A percentile compares a stretch with the other conserved stretches of the same genome.
Evolutionary conservation across 2,113 vertebrate genomes (phyloP).

Genomic region (Anthoscopus minutus): DNA sequence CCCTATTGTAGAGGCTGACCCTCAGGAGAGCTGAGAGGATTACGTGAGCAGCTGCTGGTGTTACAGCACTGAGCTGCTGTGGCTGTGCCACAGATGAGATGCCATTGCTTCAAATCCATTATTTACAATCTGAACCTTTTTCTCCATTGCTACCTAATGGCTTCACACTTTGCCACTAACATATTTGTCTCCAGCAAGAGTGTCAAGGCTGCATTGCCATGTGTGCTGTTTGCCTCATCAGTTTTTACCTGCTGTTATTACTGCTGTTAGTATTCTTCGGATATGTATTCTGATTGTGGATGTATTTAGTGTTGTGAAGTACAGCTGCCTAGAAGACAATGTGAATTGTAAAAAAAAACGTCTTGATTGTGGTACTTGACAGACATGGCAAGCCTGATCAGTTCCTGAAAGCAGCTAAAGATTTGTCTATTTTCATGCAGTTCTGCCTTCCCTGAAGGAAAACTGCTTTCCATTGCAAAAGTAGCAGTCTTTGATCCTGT

Average conservation of each 20-base stretch:
- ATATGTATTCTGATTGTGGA: neutral
- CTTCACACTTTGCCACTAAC: neutral
- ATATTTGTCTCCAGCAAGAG: neutral
- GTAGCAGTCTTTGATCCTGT: neutral
- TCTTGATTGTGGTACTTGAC: neutral
- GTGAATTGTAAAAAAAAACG: neutral
- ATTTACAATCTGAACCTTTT: neutral
- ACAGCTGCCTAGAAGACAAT: neutral
- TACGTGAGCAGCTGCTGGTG: neutral
- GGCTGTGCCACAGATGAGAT: neutral
- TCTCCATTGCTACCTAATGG: neutral
- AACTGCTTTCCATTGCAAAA: neutral
- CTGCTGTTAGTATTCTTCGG: neutral
- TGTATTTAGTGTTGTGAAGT: neutral
- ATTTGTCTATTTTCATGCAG: constrained; percentile 12
- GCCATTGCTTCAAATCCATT: neutral
- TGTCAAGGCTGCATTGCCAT: neutral
- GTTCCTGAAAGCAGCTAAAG: constrained; percentile 41
- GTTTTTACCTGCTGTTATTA: neutral
- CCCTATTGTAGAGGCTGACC: neutral
- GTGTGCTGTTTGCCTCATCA: neutral
- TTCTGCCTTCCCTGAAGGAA: constrained; percentile 34
- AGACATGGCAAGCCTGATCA: neutral
- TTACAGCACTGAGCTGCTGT: neutral
- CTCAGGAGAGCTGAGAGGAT: neutral